phyloP scores from a whole-genome alignment of 2,113 vertebrate genomes.

The Rhinoderma darwinii region DNA sequence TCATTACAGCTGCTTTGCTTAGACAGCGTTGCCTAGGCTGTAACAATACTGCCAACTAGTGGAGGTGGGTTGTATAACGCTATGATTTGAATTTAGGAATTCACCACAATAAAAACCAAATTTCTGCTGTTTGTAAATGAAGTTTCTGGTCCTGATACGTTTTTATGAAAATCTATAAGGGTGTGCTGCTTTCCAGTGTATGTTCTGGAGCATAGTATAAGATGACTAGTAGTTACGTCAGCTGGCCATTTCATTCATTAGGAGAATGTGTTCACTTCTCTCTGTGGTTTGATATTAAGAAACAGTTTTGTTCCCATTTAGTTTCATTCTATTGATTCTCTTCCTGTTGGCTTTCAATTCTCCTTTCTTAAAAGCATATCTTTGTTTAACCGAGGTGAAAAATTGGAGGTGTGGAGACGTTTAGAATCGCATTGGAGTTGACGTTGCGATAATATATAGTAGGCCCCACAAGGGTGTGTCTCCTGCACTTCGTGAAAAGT shows the following conservation, averaged over 20 bases:
- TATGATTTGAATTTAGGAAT: neutral
- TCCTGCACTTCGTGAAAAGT: neutral
- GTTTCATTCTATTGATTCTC: neutral
- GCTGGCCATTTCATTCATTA: neutral
- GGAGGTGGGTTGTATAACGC: neutral
- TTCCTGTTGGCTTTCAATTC: neutral
- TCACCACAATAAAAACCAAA: neutral
- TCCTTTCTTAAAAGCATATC: neutral
- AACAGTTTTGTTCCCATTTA: neutral
- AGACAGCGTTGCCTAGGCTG: neutral
- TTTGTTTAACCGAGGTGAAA: neutral
- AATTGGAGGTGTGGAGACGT: neutral
- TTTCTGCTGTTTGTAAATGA: neutral
- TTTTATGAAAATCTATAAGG: neutral
- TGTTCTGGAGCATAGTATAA: neutral
- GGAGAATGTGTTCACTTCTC: neutral
- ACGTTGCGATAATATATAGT: neutral
- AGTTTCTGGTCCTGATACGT: neutral
- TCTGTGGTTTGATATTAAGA: neutral
- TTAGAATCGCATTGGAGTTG: neutral
- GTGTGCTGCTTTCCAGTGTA: neutral
- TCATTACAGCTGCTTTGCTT: neutral
- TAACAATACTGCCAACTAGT: constrained; percentile 49
- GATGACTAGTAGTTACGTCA: neutral
- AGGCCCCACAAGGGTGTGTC: neutral